A percentile compares a stretch with the other conserved stretches of the same genome.
phyloP scores from a whole-genome alignment of 2,113 vertebrate species.

The Nothoprocta perdicaria region DNA sequence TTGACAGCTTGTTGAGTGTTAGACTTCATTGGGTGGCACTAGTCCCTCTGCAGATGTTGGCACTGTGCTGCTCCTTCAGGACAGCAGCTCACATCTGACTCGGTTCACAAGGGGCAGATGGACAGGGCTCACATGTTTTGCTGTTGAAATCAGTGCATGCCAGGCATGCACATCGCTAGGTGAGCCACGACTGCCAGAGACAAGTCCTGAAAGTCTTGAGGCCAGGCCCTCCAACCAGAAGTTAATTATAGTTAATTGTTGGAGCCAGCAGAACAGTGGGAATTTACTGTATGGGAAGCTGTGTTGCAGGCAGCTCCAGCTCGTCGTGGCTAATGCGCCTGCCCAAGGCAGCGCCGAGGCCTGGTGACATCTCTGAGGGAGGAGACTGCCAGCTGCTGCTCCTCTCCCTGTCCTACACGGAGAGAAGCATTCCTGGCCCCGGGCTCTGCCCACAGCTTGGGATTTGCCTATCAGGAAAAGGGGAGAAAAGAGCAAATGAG shows the following conservation, averaged over 20 bases:
- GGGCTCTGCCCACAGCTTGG: neutral
- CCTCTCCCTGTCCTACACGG: neutral
- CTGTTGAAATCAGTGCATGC: neutral
- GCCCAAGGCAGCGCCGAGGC: neutral
- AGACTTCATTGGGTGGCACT: neutral
- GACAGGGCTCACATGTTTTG: constrained; percentile 19
- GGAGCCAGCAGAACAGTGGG: neutral
- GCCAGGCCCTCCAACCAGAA: neutral
- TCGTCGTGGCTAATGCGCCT: neutral
- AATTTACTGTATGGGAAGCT: neutral
- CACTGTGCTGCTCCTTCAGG: neutral
- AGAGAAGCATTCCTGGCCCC: neutral
- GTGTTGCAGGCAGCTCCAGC: neutral
- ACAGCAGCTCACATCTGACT: neutral
- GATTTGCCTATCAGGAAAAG: neutral
- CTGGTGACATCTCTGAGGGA: neutral
- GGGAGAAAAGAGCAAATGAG: neutral
- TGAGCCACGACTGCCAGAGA: neutral
- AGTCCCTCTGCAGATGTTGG: neutral
- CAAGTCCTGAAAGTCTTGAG: constrained; percentile 12
- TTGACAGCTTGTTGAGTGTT: neutral
- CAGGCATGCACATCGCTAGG: neutral
- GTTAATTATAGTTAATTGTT: neutral
- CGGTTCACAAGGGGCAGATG: constrained; percentile 18
- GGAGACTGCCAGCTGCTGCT: neutral